Evolutionary conservation across 1,140 invertebrate species (phyloP), one percentile per base, ranked within the genome.

Genomic region (Alviniconcha marisindica): DNA sequence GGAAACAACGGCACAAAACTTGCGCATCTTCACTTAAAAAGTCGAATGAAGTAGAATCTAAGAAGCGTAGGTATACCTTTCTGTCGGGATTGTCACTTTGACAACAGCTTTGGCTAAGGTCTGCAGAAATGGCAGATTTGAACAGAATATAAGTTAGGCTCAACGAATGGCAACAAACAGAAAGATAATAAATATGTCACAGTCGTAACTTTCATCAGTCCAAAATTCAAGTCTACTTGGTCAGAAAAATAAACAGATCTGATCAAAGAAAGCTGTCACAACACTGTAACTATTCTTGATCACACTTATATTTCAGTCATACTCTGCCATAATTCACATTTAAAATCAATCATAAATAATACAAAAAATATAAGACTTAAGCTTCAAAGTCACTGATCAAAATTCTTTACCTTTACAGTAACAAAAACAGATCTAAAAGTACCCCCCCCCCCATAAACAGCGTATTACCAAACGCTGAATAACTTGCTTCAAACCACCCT

Each of bases 1-100:
- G 36, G 24, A 40, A 66, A 71, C 10, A 31, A 71, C 40, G 36
- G 36, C 69, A 71, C 69, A 71, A 38, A 69, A 69, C 33, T 24
- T 5, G 44, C 18, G 44, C 44, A 36, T 18, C 18, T 5, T 71
- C 69, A 71, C 5, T 71, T 71, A 18, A 40, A 71, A 28, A 5
- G 33, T 48, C 7, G 69, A 71, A 71, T 71, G 69, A 71, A 40
- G 33, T 33, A 71, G 69, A 71, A 71, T 71, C 69, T 33, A 71
- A 71, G 69, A 71, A 40, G 36, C 33, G 93, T 94, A 95, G 63
- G 76, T 91, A 90, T 93, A 96, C 96, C 96, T 96, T 95, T 99
- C 98, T 86, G 97, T 99, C 87, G 98, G 99, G 92, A 99, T 97
- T 92, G 99, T 97, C 90, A 99, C 98, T 96, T 98, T 99, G 86